Evolutionary conservation across 2,888 invertebrate species (phyloP).

Genomic region (Yponomeuta sedellus): DNA sequence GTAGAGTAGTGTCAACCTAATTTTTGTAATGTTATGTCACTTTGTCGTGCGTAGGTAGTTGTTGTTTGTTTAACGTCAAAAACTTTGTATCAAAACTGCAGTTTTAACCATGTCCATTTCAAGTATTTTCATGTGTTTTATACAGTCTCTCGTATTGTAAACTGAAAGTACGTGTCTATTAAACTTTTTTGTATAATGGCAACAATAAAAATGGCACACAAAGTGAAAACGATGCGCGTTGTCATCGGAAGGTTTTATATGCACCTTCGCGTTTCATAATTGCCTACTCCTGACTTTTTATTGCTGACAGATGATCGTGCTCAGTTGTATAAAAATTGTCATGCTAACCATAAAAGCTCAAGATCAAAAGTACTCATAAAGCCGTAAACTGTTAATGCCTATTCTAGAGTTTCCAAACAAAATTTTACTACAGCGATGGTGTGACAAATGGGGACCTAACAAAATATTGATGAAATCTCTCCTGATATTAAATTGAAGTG

Average conservation of each 20-base stretch:
- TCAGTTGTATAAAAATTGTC: background rate
- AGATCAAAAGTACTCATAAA: background rate
- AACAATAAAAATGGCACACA: constrained; percentile 47
- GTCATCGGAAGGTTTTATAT: constrained; percentile 62
- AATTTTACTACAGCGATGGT: background rate
- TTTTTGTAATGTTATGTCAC: background rate
- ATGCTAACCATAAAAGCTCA: background rate
- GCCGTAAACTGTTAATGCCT: constrained; percentile 5
- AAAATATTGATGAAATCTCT: background rate
- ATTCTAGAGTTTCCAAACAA: background rate
- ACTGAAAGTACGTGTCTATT: constrained; percentile 16
- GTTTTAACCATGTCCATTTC: too few relatives aligned
- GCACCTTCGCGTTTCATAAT: constrained; percentile 29
- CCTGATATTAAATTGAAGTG: background rate
- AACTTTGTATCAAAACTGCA: background rate
- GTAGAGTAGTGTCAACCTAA: background rate
- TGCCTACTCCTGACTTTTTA: background rate
- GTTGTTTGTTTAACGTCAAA: background rate
- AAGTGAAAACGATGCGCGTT: constrained; percentile 56
- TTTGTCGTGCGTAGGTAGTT: background rate
- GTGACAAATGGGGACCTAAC: background rate
- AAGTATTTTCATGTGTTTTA: too few relatives aligned
- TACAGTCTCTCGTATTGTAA: background rate
- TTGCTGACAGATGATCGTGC: background rate
- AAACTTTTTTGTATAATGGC: constrained; percentile 12